A percentile compares a stretch with the other conserved stretches of the same genome.
These are phyloP conservation scores for Zelleria hepariella DNA, from an alignment of 2,888 invertebrate genomes.

Conservation along the genomic window DNA sequence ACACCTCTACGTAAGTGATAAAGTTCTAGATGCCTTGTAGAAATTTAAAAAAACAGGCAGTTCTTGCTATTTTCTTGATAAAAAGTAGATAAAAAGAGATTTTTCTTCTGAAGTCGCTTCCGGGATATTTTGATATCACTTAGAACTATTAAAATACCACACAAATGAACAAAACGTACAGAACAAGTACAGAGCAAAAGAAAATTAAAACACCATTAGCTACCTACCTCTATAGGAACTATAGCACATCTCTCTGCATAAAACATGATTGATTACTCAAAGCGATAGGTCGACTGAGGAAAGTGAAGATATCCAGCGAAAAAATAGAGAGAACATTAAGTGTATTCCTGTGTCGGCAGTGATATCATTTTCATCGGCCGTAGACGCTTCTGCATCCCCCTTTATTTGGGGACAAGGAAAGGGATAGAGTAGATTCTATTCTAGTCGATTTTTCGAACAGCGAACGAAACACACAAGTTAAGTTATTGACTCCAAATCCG, in stretches of 20 bases:
- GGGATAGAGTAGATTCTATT: constrained; percentile 25
- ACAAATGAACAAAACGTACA: background rate
- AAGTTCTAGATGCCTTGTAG: too few species aligned
- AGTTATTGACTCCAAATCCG: too few species aligned
- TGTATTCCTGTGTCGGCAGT: constrained; percentile 61
- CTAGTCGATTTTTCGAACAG: too few species aligned
- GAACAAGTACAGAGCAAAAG: background rate
- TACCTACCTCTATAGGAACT: constrained; percentile 16
- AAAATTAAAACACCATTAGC: constrained; percentile 2
- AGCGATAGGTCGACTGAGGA: constrained; percentile 26
- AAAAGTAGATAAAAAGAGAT: too few species aligned
- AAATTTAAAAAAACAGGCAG: too few species aligned
- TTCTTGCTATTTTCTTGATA: too few species aligned
- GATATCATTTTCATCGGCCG: constrained; percentile 65
- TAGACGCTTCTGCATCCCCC: constrained; percentile 48
- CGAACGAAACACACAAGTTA: too few species aligned
- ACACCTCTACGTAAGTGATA: too few species aligned
- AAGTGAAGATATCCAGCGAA: constrained; percentile 53
- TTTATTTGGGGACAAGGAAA: constrained; percentile 30
- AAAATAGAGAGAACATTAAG: constrained; percentile 56
- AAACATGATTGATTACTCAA: constrained; percentile 54
- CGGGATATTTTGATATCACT: too few species aligned
- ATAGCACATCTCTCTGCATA: constrained; percentile 34
- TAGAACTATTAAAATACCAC: too few species aligned
- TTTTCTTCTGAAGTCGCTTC: too few species aligned